Evolutionary conservation across 2,113 vertebrate genomes (phyloP).

Genomic region (Oncorhynchus clarkii): DNA sequence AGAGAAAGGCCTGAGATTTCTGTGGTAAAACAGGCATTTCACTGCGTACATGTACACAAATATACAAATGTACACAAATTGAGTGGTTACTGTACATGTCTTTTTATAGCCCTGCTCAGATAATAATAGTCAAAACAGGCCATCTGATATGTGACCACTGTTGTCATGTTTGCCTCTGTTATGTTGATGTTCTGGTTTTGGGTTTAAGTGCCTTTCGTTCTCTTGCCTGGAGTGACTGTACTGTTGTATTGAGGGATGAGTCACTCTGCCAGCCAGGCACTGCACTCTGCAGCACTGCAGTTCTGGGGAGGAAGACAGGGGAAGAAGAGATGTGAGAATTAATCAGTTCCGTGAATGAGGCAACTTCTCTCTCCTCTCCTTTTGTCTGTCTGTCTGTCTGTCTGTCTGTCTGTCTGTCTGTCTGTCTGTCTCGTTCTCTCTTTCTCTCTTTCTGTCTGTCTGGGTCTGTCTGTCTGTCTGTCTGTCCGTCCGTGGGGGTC

Average conservation of each 20-base stretch:
- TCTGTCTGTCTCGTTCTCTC: no score
- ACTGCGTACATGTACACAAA: not conserved
- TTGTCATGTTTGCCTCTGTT: not conserved
- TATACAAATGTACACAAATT: no score
- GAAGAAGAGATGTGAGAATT: not conserved
- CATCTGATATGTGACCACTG: no score
- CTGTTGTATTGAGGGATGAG: conserved; percentile 29
- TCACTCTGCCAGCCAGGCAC: conserved; percentile 8
- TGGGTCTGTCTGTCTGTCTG: not conserved
- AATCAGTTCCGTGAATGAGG: not conserved
- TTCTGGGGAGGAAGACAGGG: not conserved
- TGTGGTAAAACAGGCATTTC: not conserved
- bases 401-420: no score
- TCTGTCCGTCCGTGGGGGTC: no score
- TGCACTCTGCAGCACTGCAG: conserved; percentile 3
- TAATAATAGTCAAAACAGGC: no score
- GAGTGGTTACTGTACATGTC: no score
- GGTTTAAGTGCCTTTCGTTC: conserved; percentile 45
- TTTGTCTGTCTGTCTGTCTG: no score
- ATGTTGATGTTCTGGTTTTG: conserved; percentile 11
- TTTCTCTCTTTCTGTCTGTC: no score
- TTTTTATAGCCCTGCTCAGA: no score
- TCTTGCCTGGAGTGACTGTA: conserved; percentile 25
- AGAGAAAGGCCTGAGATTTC: conserved; percentile 22
- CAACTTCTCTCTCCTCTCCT: not conserved